These are phyloP conservation scores for Coregonus ussuriensis DNA, from an alignment of 2,797 vertebrate species.

Conservation along the genomic window DNA sequence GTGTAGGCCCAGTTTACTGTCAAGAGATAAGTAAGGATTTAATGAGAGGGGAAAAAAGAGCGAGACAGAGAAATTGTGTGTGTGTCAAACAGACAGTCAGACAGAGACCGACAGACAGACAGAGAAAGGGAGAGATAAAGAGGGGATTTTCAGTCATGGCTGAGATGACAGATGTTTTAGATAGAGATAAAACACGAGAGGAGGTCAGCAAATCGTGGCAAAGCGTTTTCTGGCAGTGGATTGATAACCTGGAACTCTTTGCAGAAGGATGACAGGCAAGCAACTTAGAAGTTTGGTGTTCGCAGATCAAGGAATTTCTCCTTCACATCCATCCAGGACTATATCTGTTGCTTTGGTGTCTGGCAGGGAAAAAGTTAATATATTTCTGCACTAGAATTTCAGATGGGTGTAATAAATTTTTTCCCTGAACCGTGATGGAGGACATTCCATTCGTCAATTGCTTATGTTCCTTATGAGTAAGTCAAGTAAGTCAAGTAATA, in stretches of 20 bases:
- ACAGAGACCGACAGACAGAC: neutral
- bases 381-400: too few relatives aligned
- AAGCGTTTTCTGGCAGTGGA: neutral
- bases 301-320: conserved; percentile 88
- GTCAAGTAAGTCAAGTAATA: too few relatives aligned
- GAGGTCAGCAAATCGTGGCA: neutral
- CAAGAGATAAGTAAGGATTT: neutral
- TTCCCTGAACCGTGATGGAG: too few relatives aligned
- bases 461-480: too few relatives aligned
- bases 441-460: too few relatives aligned
- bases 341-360: conserved; percentile 84
- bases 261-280: neutral
- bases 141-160: neutral
- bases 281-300: conserved; percentile 86
- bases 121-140: neutral
- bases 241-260: neutral
- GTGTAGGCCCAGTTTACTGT: conserved; percentile 89
- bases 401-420: too few relatives aligned
- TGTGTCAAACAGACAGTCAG: neutral
- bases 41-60: neutral
- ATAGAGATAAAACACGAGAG: neutral
- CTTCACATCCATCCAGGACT: conserved; percentile 85
- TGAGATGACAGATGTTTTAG: neutral
- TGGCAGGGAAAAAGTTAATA: conserved; percentile 51
- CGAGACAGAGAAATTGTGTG: neutral